These are phyloP conservation scores for Lacanobia oleracea DNA, from an alignment of 2,888 invertebrate genomes.

Conservation along the genomic window DNA sequence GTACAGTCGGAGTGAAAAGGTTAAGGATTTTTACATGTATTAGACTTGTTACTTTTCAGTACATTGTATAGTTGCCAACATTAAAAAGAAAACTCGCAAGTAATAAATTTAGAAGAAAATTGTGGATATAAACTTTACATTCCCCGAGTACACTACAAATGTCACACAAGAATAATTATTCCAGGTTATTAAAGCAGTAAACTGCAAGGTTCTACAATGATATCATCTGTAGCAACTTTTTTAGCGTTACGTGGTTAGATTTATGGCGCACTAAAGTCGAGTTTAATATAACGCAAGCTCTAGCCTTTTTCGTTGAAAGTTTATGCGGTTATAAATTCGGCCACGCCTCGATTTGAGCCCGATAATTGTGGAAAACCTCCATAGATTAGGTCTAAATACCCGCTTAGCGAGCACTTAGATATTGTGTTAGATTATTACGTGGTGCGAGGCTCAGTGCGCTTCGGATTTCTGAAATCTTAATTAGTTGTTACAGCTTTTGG, in stretches of 20 bases:
- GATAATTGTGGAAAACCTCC: conserved; percentile 77
- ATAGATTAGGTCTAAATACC: conserved; percentile 74
- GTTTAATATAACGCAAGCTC: conserved; percentile 66
- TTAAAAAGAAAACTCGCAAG: not conserved
- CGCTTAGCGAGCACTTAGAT: conserved; percentile 55
- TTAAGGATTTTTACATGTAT: conserved; percentile 1
- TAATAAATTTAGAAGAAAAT: not conserved
- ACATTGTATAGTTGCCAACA: not conserved
- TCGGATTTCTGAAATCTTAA: conserved; percentile 35
- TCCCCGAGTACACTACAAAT: conserved; percentile 11
- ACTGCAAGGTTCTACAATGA: conserved; percentile 53
- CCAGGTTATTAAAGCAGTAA: conserved; percentile 43
- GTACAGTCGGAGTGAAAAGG: conserved; percentile 14
- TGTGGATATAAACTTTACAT: not conserved
- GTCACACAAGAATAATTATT: conserved; percentile 24
- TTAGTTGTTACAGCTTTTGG: conserved; percentile 24
- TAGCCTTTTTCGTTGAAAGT: conserved; percentile 74
- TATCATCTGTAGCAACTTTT: conserved; percentile 64
- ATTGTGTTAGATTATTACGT: conserved; percentile 51
- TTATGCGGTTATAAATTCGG: conserved; percentile 79
- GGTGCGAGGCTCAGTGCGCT: conserved; percentile 22
- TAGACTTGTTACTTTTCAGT: not conserved
- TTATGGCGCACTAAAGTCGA: conserved; percentile 67
- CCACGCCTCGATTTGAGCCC: conserved; percentile 74
- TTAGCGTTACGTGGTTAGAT: conserved; percentile 65